These are phyloP conservation scores for Cariama cristata DNA, from an alignment of 2,113 vertebrate genomes.

Conservation along the genomic window DNA sequence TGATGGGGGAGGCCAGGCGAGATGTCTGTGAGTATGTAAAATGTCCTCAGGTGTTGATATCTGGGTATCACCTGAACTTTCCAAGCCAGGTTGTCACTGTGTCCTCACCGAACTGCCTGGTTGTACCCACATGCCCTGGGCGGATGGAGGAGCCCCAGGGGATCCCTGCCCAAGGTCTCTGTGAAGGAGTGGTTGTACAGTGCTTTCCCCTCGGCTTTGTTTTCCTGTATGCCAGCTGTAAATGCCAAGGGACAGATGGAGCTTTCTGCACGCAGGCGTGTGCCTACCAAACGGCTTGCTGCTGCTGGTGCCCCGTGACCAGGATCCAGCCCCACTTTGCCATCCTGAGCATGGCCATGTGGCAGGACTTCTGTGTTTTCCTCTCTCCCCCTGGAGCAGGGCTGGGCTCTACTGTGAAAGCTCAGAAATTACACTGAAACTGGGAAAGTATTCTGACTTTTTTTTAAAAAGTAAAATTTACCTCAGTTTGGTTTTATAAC, in stretches of 20 bases:
- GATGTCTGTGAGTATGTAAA: not conserved
- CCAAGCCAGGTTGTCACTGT: rapidly evolving
- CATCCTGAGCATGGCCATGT: rapidly evolving
- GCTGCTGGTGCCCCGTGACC: not conserved
- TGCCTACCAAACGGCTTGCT: not conserved
- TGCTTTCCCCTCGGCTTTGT: not conserved
- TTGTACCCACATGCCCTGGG: not conserved
- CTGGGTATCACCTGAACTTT: not conserved
- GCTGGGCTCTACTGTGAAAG: not conserved
- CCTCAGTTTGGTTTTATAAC: not conserved
- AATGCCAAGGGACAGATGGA: not conserved
- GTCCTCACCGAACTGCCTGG: not conserved
- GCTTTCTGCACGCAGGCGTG: not conserved
- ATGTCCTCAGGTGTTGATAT: not conserved
- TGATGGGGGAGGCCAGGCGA: not conserved
- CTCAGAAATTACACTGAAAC: not conserved
- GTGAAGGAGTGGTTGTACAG: not conserved
- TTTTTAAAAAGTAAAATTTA: not conserved
- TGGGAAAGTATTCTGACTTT: not conserved
- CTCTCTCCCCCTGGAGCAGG: not conserved
- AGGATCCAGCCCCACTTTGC: not conserved
- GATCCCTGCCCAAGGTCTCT: not conserved
- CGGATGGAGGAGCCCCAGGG: not conserved
- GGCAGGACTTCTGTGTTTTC: not conserved
- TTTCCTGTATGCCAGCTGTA: not conserved